Conservation (phyloP, 2,888 invertebrate genomes). For the Hypomecis atomaria region DNA sequence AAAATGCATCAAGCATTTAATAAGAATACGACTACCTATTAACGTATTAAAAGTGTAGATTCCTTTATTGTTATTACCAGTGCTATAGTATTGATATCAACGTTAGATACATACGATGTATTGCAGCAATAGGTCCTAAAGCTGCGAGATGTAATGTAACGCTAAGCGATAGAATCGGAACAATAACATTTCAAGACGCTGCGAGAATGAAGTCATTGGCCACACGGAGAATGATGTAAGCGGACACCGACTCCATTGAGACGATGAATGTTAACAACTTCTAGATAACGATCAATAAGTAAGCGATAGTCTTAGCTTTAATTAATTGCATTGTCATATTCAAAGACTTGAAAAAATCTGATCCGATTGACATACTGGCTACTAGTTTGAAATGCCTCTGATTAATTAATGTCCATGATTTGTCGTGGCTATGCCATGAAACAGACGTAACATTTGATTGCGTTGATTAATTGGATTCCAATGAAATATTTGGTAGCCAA, state of each 20-base stretch:
- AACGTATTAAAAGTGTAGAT: too few relatives aligned
- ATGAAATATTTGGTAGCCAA: too few relatives aligned
- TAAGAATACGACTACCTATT: too few relatives aligned
- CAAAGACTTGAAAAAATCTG: constrained; percentile 1
- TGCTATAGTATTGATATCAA: too few relatives aligned
- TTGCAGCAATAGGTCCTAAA: constrained; percentile 6
- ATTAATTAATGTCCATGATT: neutral
- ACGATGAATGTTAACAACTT: constrained; percentile 16
- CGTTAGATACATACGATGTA: neutral
- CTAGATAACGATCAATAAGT: constrained; percentile 6
- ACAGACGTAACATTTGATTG: too few relatives aligned
- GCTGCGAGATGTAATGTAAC: constrained; percentile 2
- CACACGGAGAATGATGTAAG: constrained; percentile 50
- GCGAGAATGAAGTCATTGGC: constrained; percentile 54
- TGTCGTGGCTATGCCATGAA: too few relatives aligned
- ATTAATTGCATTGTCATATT: neutral
- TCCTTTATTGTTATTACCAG: too few relatives aligned
- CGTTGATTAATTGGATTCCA: too few relatives aligned
- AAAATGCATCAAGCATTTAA: too few relatives aligned
- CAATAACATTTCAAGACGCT: constrained; percentile 46
- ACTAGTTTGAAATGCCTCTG: neutral
- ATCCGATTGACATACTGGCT: neutral
- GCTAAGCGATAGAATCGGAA: constrained; percentile 33
- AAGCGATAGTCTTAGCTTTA: neutral
- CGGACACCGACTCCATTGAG: constrained; percentile 37